Percentiles rank a stretch among this genome's conserved stretches.
Evolutionary conservation across 2,113 vertebrate species (phyloP).

Genomic region (Tyto alba): DNA sequence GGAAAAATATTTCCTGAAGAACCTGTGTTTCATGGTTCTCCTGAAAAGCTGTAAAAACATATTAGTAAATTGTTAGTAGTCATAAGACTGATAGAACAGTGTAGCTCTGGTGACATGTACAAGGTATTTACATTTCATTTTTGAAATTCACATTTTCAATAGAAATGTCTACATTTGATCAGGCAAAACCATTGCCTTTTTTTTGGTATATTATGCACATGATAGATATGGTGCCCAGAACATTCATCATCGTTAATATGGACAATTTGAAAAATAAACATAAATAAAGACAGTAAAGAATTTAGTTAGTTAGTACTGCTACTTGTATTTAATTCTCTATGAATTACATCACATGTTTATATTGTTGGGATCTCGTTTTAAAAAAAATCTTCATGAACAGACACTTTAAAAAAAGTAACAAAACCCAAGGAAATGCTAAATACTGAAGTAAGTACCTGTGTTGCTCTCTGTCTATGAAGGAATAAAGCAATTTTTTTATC

Average conservation of each 20-base stretch:
- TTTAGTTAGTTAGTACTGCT: not conserved
- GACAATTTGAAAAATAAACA: not conserved
- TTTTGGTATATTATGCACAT: not conserved
- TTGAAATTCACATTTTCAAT: not conserved
- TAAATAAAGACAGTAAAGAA: not conserved
- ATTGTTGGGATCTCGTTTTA: not conserved
- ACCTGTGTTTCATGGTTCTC: not conserved
- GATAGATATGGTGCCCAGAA: not conserved
- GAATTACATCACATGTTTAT: not conserved
- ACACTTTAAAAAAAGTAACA: not conserved
- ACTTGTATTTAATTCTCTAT: not conserved
- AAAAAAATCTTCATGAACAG: not conserved
- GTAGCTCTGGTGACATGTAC: not conserved
- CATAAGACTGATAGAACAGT: not conserved
- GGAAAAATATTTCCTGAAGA: not conserved
- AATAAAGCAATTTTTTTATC: not conserved
- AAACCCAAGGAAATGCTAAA: not conserved
- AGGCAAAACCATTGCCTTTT: not conserved
- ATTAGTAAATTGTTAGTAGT: not conserved
- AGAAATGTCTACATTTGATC: not conserved
- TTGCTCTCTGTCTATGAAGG: not conserved
- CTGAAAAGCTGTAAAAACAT: not conserved
- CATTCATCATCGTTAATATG: not conserved
- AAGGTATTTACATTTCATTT: not conserved
- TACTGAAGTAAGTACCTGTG: not conserved